Base-by-base conservation (phyloP, 2,113 vertebrate genomes). In the Elgaria multicarinata region DNA sequence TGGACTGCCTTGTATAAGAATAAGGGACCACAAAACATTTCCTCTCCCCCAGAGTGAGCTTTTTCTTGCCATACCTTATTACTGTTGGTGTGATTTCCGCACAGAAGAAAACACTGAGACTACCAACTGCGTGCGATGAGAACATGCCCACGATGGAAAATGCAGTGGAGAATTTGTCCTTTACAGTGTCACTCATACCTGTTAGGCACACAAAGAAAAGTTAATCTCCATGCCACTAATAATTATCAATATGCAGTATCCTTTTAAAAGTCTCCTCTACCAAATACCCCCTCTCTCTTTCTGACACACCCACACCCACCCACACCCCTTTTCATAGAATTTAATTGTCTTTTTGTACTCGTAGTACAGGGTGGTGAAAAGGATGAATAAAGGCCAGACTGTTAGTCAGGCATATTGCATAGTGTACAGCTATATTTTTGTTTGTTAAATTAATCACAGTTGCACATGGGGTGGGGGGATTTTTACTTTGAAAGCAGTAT, bases 61-160 rank as follows among this genome's bases (percentile, higher is more conserved):
- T 55, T 71, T 42, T 22, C 2, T 0, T 1, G 4, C 94, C 98
- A 96, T 92, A 99, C 99, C 99, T 98, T 97, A 99, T 99, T 42
- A 99, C 99, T 0, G 99, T 99, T 8, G 99, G 99, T 6, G 99
- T 99, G 96, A 99, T 98, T 97, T 99, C 99, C 2, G 99, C 98
- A 85, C 99, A 99, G 95, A 99, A 99, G 97, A 99, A 99, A 58
- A 99, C 98, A 67, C 99, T 99, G 94, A 99, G 98, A 53, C 97
- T 99, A 94, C 99, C 99, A 91, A 99, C 98, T 0, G 99, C 99
- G 2, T 99, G 98, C 0, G 99, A 99, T 10, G 99, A 99, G 91
- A 99, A 99, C 99, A 99, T 99, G 90, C 99, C 99, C 87, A 99
- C 98, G 77, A 99, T 98, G 95, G 99, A 99, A 94, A 99, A 99